Base-by-base conservation (phyloP, 2,113 vertebrate species). In the Amblyopsis rosae region DNA sequence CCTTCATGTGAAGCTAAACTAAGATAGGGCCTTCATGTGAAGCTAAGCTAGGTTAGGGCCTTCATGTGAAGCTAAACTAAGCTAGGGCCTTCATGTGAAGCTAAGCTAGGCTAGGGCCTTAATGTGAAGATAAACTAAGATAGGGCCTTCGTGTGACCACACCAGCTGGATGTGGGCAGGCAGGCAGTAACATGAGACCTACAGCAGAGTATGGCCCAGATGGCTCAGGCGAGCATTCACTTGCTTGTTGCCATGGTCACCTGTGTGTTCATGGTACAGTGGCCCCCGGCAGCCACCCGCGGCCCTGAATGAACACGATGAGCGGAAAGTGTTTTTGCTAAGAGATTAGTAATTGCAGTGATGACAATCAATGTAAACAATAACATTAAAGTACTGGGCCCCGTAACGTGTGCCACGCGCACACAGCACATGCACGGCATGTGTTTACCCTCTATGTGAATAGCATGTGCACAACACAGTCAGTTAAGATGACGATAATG, bases 191-290 rank as follows among this genome's bases (percentile, higher is more conserved):
- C 69, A 45, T 75, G 71, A 76, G 73, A 62, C 69, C 71, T 67
- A 62, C 60, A 68, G 76, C 67, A 33, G 67, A 74, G 49, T 4
- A 41, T 6, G 6, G 47, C 54, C 58, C 88, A 90, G 85, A 91
- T 89, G 87, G 87, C 62, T 62, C 59, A 65, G 80, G 77, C 76
- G 64, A 73, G 71, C 51, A 76, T 41, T 51, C 48, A 51, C 73
- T 74, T 65, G 72, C 76, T 19, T 68, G 76, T 70, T 80, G 59
- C 70, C 63, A 67, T 73, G 69, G 66, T 67, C 69, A 41, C 50
- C 75, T 75, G 11, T 70, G 45, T 86, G 86, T 70, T 86, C 50
- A 53, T 57, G 66, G 33, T 70, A 49, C 68, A 19, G 19, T 19
- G 19, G 19, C 19, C 19, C 19, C 19, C 19, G 19, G 19, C 1